phyloP scores from a whole-genome alignment of 1,140 invertebrate genomes.

The Papilio polytes region DNA sequence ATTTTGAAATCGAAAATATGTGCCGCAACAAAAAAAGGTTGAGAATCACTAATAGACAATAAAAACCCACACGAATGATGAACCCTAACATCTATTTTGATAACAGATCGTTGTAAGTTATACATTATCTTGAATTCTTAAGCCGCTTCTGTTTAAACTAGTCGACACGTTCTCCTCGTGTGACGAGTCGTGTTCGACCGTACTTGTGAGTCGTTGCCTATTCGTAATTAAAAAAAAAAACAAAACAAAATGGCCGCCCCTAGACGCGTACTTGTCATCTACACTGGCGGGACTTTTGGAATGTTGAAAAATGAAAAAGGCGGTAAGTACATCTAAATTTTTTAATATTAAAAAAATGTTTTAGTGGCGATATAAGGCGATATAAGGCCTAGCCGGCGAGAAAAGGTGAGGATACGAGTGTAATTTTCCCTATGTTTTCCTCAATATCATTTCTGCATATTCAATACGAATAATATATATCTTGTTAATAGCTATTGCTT shows the following conservation, averaged over 20 bases:
- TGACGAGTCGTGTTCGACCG: background rate
- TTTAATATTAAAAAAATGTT: too few species aligned
- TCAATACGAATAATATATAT: too few species aligned
- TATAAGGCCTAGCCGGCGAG: too few species aligned
- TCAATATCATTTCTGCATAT: too few species aligned
- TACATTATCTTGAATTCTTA: background rate
- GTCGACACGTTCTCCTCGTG: background rate
- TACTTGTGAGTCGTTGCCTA: background rate
- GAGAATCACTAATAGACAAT: too few species aligned
- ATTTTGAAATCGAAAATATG: too few species aligned
- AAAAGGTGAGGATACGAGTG: too few species aligned
- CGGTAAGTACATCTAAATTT: slow-evolving; percentile 82
- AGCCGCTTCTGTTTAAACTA: slow-evolving; percentile 2
- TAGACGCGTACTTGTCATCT: slow-evolving; percentile 89
- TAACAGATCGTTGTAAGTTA: slow-evolving; percentile 8
- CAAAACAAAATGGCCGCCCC: slow-evolving; percentile 59
- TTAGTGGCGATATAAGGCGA: too few species aligned
- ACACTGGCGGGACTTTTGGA: slow-evolving; percentile 95
- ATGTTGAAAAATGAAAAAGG: slow-evolving; percentile 91
- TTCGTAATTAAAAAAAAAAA: background rate
- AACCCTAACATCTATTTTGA: slow-evolving; percentile 3
- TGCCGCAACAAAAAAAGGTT: too few species aligned
- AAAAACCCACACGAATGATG: background rate
- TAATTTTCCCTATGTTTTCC: too few species aligned
- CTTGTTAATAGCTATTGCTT: too few species aligned